These are phyloP conservation scores for Stictonetta naevosa DNA, from an alignment of 2,113 vertebrate species.

Conservation along the genomic window DNA sequence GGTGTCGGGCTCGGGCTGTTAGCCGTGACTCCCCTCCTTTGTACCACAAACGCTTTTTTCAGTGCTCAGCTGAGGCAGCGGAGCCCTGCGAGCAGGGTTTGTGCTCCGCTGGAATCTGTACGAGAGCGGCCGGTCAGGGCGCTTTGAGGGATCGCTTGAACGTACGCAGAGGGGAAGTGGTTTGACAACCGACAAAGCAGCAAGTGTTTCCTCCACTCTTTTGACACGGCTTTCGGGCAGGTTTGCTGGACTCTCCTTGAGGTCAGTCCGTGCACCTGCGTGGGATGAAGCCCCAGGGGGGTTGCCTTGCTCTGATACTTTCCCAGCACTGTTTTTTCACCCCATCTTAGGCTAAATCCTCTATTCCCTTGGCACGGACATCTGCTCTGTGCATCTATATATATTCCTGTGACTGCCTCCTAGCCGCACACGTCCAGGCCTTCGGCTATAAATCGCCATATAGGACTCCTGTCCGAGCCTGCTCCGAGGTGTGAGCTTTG, in stretches of 20 bases:
- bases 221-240: accelerated
- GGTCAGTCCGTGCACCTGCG: neutral
- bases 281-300: neutral
- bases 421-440: neutral
- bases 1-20: neutral
- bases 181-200: neutral
- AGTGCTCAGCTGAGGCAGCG: neutral
- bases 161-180: neutral
- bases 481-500: neutral
- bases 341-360: neutral
- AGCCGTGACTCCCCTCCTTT: accelerated
- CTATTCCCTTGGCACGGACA: neutral
- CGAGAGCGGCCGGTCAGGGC: neutral
- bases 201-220: neutral
- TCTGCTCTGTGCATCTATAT: neutral
- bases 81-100: neutral
- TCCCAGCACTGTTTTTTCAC: neutral
- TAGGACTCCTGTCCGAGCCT: neutral
- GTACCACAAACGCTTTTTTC: neutral
- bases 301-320: neutral
- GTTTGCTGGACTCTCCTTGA: accelerated
- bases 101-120: accelerated
- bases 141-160: neutral
- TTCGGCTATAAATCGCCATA: neutral
- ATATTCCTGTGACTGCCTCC: neutral